Evolutionary conservation across 2,888 invertebrate species (phyloP), one percentile per base, ranked within the genome.

Genomic region (Psylliodes chrysocephalus): DNA sequence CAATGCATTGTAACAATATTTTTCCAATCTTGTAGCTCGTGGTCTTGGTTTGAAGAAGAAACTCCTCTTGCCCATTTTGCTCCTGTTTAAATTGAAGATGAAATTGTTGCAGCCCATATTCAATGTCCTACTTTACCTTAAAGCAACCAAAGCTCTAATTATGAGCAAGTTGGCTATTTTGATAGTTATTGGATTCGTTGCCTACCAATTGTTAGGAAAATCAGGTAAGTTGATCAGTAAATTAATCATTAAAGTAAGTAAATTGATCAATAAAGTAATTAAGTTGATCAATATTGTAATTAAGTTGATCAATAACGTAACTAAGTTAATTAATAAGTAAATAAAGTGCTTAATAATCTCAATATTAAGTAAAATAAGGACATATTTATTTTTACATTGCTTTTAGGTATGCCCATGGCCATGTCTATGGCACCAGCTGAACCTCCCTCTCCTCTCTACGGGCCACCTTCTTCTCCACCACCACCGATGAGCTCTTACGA

Each of bases 101-200:
- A 93, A 94, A 82, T 90, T 91, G 18, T 81, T 94, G 67, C 91
- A 92, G 89, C 94, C 94, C 33, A 86, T 94, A 73, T 87, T 94
- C 25, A 88, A 90, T 44, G 83, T 93, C 75, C 19, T 18, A 25
- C 89, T 93, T 78, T 91, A 92, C 69, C 83, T 94, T 72, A 94
- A 94, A 83, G 91, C 94, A 18, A 85, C 91, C 74, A 94, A 94
- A 82, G 94, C 94, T 65, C 84, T 94, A 68, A 88, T 94, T 66
- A 87, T 94, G 75, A 93, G 93, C 79, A 94, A 94, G 81, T 84
- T 94, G 72, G 93, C 94, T 67, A 89, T 94, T 78, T 86, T 90
- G 30, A 84, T 93, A 66, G 94, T 94, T 47, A 85, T 93, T 53
- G 93, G 92, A 64, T 94, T 94, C 85, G 85, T 94, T 52, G 88